phyloP scores from a whole-genome alignment of 2,797 vertebrate species.

The Harpagifer antarcticus region DNA sequence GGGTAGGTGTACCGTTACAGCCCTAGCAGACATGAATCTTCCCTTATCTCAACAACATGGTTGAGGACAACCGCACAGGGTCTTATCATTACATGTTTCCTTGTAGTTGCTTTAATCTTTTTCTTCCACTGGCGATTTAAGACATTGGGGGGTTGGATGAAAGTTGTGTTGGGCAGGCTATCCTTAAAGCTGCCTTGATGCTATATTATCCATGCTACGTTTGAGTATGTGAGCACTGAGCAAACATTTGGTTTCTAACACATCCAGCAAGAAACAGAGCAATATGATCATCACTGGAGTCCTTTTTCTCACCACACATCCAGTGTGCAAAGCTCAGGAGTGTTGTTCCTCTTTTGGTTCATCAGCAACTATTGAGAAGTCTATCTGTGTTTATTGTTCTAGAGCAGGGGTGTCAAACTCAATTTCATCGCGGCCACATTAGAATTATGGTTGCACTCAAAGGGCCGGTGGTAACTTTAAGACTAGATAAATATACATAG shows the following conservation, averaged over 20 bases:
- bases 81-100: not conserved
- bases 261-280: conserved; percentile 11
- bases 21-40: conserved; percentile 5
- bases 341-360: conserved; percentile 11
- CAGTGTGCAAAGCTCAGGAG: not conserved
- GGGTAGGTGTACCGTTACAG: no score
- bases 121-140: conserved; percentile 1
- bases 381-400: not conserved
- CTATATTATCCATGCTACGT: conserved; percentile 20
- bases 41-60: not conserved
- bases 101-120: not conserved
- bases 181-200: conserved; percentile 38
- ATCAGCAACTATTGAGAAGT: conserved; percentile 6
- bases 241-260: conserved; percentile 12
- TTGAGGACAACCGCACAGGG: not conserved
- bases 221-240: conserved; percentile 32
- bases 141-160: conserved; percentile 1
- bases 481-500: no score
- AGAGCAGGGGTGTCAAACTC: no score
- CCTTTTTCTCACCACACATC: not conserved
- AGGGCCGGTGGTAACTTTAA: no score
- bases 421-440: no score
- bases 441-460: no score
- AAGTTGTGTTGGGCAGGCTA: conserved; percentile 8
- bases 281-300: not conserved